Evolutionary conservation across 2,113 vertebrate species (phyloP).

Genomic region (Ophthalmolycus amberensis): DNA sequence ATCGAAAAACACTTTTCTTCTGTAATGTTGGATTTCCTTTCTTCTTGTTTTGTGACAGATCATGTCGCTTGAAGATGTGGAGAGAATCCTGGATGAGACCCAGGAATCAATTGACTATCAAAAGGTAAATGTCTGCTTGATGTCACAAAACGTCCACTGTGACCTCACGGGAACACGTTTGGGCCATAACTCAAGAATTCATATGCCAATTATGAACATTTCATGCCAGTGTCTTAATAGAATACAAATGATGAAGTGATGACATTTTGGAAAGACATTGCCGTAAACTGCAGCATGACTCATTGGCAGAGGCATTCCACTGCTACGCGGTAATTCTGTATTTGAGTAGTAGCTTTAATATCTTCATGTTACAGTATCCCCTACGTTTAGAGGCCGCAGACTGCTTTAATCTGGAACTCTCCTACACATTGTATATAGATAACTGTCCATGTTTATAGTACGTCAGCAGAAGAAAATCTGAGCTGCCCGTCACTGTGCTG

Average conservation of each 20-base stretch:
- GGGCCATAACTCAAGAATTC: background rate
- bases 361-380: background rate
- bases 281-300: background rate
- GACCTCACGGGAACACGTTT: background rate
- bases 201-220: background rate
- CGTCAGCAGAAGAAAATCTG: background rate
- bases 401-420: background rate
- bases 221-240: background rate
- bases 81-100: slow-evolving; percentile 95
- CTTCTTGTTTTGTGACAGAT: slow-evolving; percentile 80
- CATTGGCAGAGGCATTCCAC: background rate
- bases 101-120: slow-evolving; percentile 95
- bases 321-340: too few relatives aligned
- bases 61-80: slow-evolving; percentile 94
- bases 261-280: background rate
- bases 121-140: slow-evolving; percentile 79
- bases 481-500: background rate
- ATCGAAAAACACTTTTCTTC: background rate
- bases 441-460: too few relatives aligned
- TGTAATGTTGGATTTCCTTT: slow-evolving; percentile 8
- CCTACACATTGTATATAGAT: background rate
- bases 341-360: too few relatives aligned
- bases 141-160: background rate
- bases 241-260: background rate
- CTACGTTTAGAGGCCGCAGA: background rate